These are phyloP conservation scores for Hippocampus mohnikei DNA, from an alignment of 2,113 vertebrate genomes.

Conservation along the genomic window DNA sequence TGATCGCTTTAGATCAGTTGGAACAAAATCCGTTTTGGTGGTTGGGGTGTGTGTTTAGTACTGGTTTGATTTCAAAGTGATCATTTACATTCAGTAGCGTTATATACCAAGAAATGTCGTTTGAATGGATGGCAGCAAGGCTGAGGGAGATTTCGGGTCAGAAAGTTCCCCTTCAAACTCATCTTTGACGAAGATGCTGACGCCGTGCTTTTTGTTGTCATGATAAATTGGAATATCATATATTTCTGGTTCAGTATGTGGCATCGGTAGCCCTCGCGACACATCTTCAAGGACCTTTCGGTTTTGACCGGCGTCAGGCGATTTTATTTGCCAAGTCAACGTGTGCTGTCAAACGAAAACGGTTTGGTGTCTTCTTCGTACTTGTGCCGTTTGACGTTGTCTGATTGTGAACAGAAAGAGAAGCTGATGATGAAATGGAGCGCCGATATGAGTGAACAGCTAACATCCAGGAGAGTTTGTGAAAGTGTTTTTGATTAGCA, in stretches of 20 bases:
- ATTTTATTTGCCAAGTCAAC: background rate
- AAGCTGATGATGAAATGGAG: background rate
- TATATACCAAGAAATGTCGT: background rate
- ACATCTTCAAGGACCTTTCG: background rate
- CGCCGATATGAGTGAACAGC: background rate
- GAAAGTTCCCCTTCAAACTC: background rate
- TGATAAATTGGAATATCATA: too few species aligned
- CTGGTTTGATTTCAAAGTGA: too few species aligned
- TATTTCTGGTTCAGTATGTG: too few species aligned
- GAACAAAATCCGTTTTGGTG: background rate
- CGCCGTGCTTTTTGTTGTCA: too few species aligned
- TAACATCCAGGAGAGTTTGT: background rate
- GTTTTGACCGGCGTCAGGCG: background rate
- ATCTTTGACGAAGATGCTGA: too few species aligned
- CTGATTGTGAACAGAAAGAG: background rate
- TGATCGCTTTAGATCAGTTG: background rate
- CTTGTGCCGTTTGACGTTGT: background rate
- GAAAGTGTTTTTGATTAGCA: slow-evolving; percentile 3
- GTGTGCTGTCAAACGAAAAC: background rate
- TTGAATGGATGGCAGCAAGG: background rate
- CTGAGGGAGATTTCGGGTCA: background rate
- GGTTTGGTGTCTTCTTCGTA: background rate
- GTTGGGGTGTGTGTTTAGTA: too few species aligned
- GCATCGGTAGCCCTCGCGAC: background rate
- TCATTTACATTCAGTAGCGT: too few species aligned